A percentile compares a stretch with the other conserved stretches of the same genome.
phyloP scores from a whole-genome alignment of 2,888 invertebrate genomes.

The Terebella lapidaria region DNA sequence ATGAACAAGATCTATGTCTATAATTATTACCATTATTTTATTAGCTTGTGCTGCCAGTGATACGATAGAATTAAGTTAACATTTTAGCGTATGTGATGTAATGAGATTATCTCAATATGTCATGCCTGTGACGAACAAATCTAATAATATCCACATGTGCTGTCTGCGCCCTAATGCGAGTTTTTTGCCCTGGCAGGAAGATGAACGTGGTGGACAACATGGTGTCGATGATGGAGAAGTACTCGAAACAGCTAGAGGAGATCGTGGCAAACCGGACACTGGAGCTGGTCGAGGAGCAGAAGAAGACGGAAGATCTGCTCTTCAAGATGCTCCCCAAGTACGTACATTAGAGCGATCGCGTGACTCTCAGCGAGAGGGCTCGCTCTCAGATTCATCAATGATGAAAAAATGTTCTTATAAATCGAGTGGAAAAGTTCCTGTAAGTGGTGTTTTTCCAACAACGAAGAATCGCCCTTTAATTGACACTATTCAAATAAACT shows the following conservation, averaged over 20 bases:
- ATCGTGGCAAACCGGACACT: slow-evolving; percentile 42
- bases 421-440: no score
- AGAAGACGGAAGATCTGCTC: slow-evolving; percentile 39
- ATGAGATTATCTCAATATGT: not conserved
- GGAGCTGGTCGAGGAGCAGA: slow-evolving; percentile 42
- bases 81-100: not conserved
- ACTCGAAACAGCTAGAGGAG: slow-evolving; percentile 44
- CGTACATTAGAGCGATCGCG: not conserved
- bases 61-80: no score
- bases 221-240: slow-evolving; percentile 47
- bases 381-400: no score
- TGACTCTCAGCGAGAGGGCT: no score
- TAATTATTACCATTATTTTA: not conserved
- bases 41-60: not conserved
- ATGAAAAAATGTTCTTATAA: no score
- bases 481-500: no score
- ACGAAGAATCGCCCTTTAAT: no score
- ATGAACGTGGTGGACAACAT: slow-evolving; percentile 41
- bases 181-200: slow-evolving; percentile 5
- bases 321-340: slow-evolving; percentile 44
- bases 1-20: not conserved
- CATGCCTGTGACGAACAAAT: not conserved
- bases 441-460: no score
- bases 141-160: not conserved
- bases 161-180: no score